Conservation (phyloP, 2,113 vertebrate genomes). For the Apteryx mantelli region DNA sequence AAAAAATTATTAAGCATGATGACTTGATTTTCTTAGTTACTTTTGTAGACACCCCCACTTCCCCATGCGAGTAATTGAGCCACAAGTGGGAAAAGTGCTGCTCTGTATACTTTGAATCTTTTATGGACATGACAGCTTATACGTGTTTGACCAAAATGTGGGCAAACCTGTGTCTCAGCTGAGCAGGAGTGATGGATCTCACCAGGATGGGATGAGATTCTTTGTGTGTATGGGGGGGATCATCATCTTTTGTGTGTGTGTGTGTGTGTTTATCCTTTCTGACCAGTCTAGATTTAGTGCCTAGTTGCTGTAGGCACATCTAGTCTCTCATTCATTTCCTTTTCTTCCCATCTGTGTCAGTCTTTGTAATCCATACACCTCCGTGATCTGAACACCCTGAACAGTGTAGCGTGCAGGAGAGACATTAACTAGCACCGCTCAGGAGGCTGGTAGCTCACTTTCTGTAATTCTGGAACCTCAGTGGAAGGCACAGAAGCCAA, state of each 20-base stretch:
- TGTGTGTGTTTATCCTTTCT: not conserved
- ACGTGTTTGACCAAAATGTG: not conserved
- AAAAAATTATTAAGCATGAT: not conserved
- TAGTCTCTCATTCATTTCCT: not conserved
- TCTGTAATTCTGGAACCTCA: not conserved
- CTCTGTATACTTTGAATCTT: not conserved
- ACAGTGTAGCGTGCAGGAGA: not conserved
- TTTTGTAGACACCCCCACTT: not conserved
- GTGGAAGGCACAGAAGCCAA: not conserved
- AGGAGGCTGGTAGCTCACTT: not conserved
- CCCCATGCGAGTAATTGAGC: not conserved
- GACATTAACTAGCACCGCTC: not conserved
- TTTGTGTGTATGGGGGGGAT: not conserved
- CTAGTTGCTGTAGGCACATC: fast-evolving
- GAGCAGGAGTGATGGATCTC: not conserved
- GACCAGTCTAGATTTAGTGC: not conserved
- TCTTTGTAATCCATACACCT: not conserved
- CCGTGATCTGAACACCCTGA: no score
- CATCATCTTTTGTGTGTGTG: not conserved
- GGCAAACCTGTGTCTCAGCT: not conserved
- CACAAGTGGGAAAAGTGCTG: not conserved
- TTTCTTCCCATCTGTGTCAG: not conserved
- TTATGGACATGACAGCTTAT: not conserved
- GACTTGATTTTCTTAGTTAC: not conserved
- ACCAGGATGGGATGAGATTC: not conserved